These are phyloP conservation scores for Irena cyanogastra DNA, from an alignment of 2,113 vertebrate species.

Conservation along the genomic window DNA sequence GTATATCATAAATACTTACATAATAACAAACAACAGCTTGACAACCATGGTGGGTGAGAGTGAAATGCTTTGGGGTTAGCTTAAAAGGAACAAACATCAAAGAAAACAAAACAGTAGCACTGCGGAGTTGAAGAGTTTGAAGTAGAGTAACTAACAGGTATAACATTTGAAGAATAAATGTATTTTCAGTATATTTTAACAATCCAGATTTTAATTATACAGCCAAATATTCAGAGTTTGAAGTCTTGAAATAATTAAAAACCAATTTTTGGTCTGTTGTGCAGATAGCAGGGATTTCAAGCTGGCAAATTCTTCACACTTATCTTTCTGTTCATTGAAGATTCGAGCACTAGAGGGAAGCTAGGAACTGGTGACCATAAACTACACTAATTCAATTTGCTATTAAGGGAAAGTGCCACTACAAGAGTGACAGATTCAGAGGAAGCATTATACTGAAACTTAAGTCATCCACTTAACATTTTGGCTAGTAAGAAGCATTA, in stretches of 20 bases:
- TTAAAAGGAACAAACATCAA: not conserved
- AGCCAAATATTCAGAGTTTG: not conserved
- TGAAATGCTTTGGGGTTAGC: conserved; percentile 17
- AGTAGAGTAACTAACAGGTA: not conserved
- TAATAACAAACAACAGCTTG: not conserved
- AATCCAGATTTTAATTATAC: not conserved
- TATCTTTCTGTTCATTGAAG: not conserved
- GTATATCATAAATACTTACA: not conserved
- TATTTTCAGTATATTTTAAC: not conserved
- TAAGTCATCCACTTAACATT: not conserved
- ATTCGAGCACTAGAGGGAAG: not conserved
- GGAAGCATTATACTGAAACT: not conserved
- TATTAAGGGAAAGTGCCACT: not conserved
- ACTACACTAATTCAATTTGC: not conserved
- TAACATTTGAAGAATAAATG: not conserved
- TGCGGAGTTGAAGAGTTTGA: not conserved
- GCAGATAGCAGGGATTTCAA: not conserved
- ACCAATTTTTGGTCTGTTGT: not conserved
- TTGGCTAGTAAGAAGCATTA: not conserved
- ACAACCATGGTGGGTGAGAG: not conserved
- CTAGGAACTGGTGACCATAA: not conserved
- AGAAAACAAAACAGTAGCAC: not conserved
- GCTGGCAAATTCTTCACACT: not conserved
- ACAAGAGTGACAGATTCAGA: not conserved
- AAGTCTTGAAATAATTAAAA: not conserved